Base-by-base conservation (phyloP, 2,113 vertebrate genomes). In the Mesoclemmys tuberculata region DNA sequence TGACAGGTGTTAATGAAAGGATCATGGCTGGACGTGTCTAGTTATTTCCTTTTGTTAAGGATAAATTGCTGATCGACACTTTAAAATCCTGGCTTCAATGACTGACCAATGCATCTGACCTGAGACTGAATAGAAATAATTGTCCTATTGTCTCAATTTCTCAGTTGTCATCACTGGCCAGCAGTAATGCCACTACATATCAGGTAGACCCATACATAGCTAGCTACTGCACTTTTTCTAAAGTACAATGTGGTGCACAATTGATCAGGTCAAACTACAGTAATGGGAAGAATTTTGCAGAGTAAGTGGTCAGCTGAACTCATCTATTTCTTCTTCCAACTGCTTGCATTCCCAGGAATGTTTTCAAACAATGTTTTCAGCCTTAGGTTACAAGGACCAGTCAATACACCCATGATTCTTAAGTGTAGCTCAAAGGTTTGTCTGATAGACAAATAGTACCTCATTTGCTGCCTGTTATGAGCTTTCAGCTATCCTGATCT, bases 91-190 rank as follows among this genome's bases (percentile, higher is more conserved):
- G 2, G 29, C 35, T 27, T 89, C 46, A 52, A 26, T 26, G 41
- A 18, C 38, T 64, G 64, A 93, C 35, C 2, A 80, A 51, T 26
- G n/a, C n/a, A 71, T 71, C 41, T 55, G 71, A 8, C 22, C 22
- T 10, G 78, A 31, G 13, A 19, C 8, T 27, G 56, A 0, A 0
- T 77, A 55, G 84, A 24, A 92, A 44, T 46, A 49, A 35, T n/a
- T 31, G 24, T 48, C 74, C 77, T 71, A 35, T 13, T 54, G 35
- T 6, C 35, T 82, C 51, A 5, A 44, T 38, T 61, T 56, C 58
- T 61, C 54, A 26, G 2, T 61, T 82, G 24, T 38, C 38, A 64
- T 46, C 54, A 49, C 49, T 38, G 46, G 9, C 44, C 56, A 82
- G 48, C 0, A 75, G 55, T 81, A 86, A 80, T 3, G 38, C 58